These are phyloP conservation scores for Pitta sordida DNA, from an alignment of 2,113 vertebrate genomes.

Conservation along the genomic window DNA sequence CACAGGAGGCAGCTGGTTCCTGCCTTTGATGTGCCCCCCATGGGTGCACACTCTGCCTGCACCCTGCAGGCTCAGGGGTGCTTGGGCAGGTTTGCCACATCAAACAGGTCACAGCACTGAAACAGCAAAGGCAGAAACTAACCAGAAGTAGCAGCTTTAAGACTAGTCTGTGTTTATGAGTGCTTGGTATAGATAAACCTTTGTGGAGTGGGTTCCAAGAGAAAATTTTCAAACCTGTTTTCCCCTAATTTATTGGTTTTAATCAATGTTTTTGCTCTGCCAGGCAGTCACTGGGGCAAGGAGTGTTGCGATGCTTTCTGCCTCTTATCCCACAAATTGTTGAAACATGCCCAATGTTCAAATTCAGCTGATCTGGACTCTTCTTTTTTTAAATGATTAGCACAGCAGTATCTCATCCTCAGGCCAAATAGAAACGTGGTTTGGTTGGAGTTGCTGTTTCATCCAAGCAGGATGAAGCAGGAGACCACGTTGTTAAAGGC, in stretches of 20 bases:
- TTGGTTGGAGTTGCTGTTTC: neutral
- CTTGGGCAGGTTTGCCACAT: neutral
- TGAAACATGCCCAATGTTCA: neutral
- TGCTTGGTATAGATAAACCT: neutral
- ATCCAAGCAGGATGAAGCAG: neutral
- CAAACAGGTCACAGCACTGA: neutral
- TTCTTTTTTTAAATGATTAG: neutral
- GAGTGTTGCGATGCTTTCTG: rapidly evolving
- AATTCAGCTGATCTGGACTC: neutral
- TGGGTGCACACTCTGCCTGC: neutral
- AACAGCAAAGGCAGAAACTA: neutral
- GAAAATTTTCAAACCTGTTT: neutral
- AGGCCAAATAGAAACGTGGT: rapidly evolving
- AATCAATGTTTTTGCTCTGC: neutral
- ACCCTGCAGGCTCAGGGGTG: neutral
- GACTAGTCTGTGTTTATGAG: neutral
- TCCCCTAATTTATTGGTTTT: neutral
- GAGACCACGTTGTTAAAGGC: neutral
- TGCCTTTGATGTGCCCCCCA: neutral
- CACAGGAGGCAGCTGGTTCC: neutral
- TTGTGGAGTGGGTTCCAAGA: neutral
- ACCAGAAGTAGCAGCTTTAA: rapidly evolving
- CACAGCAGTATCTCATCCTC: neutral
- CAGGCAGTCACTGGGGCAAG: neutral
- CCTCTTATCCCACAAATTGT: neutral